These are phyloP conservation scores for Drosophila multiciliata DNA, from an alignment of 2,888 invertebrate genomes.

Conservation along the genomic window DNA sequence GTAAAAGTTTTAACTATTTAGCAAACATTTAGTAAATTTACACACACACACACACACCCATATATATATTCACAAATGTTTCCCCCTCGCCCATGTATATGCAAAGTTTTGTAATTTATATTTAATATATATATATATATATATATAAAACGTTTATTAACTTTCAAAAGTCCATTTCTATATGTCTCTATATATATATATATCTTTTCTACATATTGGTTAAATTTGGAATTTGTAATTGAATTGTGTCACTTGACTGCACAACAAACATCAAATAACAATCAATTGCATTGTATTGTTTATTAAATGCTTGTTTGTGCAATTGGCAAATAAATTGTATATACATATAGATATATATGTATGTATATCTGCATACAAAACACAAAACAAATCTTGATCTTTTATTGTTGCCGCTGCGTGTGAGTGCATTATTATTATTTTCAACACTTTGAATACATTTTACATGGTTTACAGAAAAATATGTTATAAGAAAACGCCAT, in stretches of 20 bases:
- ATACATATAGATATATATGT: slow-evolving; percentile 43
- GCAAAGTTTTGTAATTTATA: slow-evolving; percentile 51
- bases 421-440: not conserved
- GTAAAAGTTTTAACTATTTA: slow-evolving; percentile 25
- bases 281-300: slow-evolving; percentile 31
- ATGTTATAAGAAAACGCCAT: not conserved
- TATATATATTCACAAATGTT: slow-evolving; percentile 6
- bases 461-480: not conserved
- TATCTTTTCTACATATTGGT: slow-evolving; percentile 42
- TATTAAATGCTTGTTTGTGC: slow-evolving; percentile 38
- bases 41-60: slow-evolving; percentile 15
- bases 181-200: slow-evolving; percentile 10
- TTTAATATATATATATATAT: slow-evolving; percentile 20
- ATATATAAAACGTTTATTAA: slow-evolving; percentile 13
- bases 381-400: slow-evolving; percentile 11
- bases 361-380: slow-evolving; percentile 13
- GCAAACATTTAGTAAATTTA: slow-evolving; percentile 52
- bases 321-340: slow-evolving; percentile 65
- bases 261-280: slow-evolving; percentile 34
- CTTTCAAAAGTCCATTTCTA: slow-evolving; percentile 15
- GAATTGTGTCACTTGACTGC: slow-evolving; percentile 33
- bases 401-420: not conserved
- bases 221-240: slow-evolving; percentile 60
- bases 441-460: not conserved
- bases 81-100: slow-evolving; percentile 23